These are phyloP conservation scores for Zapornia atra DNA, from an alignment of 2,113 vertebrate genomes.

Conservation along the genomic window DNA sequence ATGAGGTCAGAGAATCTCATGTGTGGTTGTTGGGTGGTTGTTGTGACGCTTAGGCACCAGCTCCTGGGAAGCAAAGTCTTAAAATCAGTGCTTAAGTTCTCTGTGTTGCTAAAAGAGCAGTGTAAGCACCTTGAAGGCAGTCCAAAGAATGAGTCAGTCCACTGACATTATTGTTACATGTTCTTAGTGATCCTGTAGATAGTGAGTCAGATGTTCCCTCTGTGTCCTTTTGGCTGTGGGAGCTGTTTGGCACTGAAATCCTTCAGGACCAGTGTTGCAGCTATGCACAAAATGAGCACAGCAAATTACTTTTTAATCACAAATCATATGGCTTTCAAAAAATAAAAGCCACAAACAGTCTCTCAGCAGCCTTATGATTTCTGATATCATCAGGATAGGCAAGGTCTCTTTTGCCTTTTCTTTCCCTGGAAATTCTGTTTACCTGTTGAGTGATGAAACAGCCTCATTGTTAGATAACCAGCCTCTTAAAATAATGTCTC, in stretches of 20 bases:
- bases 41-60: background rate
- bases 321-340: background rate
- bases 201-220: slow-evolving; percentile 21
- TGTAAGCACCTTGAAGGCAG: background rate
- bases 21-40: background rate
- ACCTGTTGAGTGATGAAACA: background rate
- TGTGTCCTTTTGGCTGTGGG: background rate
- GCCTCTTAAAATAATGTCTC: background rate
- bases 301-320: background rate
- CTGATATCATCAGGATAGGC: background rate
- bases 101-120: background rate
- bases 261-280: background rate
- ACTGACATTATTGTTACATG: background rate
- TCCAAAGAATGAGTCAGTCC: background rate
- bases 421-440: background rate
- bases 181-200: background rate
- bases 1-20: background rate
- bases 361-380: background rate
- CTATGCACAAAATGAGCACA: accelerated
- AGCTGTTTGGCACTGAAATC: background rate
- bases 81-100: background rate
- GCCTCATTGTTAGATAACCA: background rate
- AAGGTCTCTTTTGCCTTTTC: background rate
- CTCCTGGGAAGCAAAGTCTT: background rate
- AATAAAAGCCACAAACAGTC: background rate